Percentiles rank a stretch among this genome's conserved stretches.
Evolutionary conservation across 1,140 invertebrate genomes (phyloP).

Genomic region (Trypoxylus dichotomus): DNA sequence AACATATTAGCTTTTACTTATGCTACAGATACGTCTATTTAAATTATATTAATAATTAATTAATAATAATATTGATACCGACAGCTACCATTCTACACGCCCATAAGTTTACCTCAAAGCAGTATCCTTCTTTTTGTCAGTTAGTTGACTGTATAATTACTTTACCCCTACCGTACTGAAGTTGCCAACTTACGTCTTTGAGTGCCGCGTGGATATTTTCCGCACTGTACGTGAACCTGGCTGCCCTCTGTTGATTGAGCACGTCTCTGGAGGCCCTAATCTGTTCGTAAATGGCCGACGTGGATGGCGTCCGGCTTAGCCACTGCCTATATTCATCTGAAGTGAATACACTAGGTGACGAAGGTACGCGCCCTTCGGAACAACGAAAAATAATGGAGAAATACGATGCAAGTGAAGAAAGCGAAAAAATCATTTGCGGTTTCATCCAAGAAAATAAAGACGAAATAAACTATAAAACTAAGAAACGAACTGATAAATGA

Average conservation of each 20-base stretch:
- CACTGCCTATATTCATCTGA: constrained; percentile 89
- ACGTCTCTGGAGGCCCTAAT: constrained; percentile 73
- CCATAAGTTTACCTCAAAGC: neutral
- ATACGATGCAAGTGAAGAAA: constrained; percentile 27
- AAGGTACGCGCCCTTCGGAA: constrained; percentile 61
- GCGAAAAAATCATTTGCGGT: neutral
- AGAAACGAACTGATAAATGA: neutral
- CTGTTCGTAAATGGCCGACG: constrained; percentile 89
- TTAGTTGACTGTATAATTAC: too few relatives aligned
- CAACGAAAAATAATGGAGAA: constrained; percentile 27
- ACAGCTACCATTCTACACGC: too few relatives aligned
- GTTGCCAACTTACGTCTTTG: constrained; percentile 65
- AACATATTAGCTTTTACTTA: too few relatives aligned
- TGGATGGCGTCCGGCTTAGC: constrained; percentile 86
- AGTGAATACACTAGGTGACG: constrained; percentile 78
- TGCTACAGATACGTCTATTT: too few relatives aligned
- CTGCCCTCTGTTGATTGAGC: constrained; percentile 65
- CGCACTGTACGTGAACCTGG: constrained; percentile 82
- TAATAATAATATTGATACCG: too few relatives aligned
- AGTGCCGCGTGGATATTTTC: constrained; percentile 85
- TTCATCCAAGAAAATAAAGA: neutral
- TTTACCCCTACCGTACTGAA: neutral
- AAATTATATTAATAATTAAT: too few relatives aligned
- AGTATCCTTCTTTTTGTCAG: too few relatives aligned
- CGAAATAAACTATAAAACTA: neutral